A percentile compares a stretch with the other conserved stretches of the same genome.
phyloP scores from a whole-genome alignment of 53 echinoderm and acorn worm genomes.

The Patiria pectinifera region DNA sequence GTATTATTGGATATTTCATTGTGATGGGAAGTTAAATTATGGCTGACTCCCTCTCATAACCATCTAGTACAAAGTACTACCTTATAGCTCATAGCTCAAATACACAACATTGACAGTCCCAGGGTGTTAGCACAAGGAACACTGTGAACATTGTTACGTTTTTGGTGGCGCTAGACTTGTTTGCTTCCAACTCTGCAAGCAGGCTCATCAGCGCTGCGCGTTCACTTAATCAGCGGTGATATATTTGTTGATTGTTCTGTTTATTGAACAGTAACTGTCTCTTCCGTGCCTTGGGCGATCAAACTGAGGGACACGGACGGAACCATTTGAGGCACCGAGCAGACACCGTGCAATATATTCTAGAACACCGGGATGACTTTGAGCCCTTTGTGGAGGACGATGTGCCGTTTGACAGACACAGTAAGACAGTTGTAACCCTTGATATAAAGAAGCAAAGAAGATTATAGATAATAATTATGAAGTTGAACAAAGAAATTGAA shows the following conservation, averaged over 20 bases:
- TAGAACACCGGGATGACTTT: slow-evolving; percentile 80
- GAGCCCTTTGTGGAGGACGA: slow-evolving; percentile 99
- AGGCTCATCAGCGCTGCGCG: not conserved
- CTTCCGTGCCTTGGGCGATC: slow-evolving; percentile 95
- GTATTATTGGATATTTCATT: no score
- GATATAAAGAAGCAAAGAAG: no score
- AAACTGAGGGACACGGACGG: slow-evolving; percentile 91
- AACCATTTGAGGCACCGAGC: slow-evolving; percentile 81
- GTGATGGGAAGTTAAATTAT: no score
- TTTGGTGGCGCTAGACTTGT: not conserved
- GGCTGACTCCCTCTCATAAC: no score
- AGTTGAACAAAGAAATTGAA: no score
- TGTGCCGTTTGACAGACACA: slow-evolving; percentile 91
- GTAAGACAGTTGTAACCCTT: slow-evolving; percentile 58
- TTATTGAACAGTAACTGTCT: slow-evolving; percentile 84
- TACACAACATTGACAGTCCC: no score
- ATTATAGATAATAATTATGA: no score
- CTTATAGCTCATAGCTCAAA: no score
- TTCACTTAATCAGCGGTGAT: not conserved
- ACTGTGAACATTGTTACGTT: no score
- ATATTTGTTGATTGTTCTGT: not conserved
- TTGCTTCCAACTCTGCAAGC: not conserved
- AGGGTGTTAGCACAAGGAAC: no score
- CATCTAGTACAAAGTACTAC: no score
- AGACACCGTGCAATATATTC: slow-evolving; percentile 85